Evolutionary conservation across 2,113 vertebrate species (phyloP), one percentile per base, ranked within the genome.

Genomic region (Oophaga pumilio): DNA sequence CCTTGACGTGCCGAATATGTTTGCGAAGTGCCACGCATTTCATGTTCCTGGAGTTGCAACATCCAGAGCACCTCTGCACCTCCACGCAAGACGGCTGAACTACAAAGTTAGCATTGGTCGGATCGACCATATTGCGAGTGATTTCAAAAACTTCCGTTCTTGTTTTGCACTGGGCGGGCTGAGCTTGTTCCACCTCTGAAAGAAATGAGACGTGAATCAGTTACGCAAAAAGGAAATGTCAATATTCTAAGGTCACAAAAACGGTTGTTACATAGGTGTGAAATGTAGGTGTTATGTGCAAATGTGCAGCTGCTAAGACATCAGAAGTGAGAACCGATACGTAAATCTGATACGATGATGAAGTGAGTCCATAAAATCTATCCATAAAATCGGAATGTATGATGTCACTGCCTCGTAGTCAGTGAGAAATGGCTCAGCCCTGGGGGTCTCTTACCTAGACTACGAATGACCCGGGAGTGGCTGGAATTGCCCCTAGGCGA

Each of bases 11-110:
- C 60, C 97, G 95, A 86, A 94, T 94, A 3, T 96, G 93, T n/a
- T 95, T 95, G 89, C 92, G 91, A 0, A 82, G 92, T 81, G 98
- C 95, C 0, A 95, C 93, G 82, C 98, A 99, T 88, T 97, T 95
- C 89, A 95, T 89, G 0, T 90, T 87, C 82, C 93, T 93, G 49
- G 95, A 95, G 94, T 97, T 97, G 92, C 98, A 99, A 89, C 98
- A 99, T n/a, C 98, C 98, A 0, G 98, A 98, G 90, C 98, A 99
- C 59, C 96, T 95, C 92, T 98, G 96, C 90, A 99, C 97, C 93
- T 99, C 98, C 90, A 99, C 97, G 0, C 98, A 99, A 1, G 94
- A 94, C 0, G 98, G 98, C 96, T 96, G 98, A 90, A 98, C 94
- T 91, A 98, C 76, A 26, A 98, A 99, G 93, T 99, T 97, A 90